These are phyloP conservation scores for Siniperca undulata DNA, from an alignment of 2,797 vertebrate genomes.

Conservation along the genomic window DNA sequence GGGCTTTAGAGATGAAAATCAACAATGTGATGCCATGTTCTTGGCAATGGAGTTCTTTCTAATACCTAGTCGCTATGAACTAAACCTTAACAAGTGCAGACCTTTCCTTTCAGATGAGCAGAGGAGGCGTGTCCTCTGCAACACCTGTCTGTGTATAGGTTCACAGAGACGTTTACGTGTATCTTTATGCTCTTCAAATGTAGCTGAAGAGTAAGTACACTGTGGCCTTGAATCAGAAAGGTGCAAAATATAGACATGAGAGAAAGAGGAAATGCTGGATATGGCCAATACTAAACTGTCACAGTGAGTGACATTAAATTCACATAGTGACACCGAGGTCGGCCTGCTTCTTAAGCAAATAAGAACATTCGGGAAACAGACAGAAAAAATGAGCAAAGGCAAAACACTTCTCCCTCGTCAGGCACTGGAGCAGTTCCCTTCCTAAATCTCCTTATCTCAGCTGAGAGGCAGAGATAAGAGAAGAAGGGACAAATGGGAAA, in stretches of 20 bases:
- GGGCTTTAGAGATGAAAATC: slow-evolving; percentile 7
- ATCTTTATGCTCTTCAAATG: too few relatives aligned
- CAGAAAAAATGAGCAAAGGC: slow-evolving; percentile 32
- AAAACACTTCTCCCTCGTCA: slow-evolving; percentile 33
- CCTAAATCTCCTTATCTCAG: slow-evolving; percentile 65
- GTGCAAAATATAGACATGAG: background rate
- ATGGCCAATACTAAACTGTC: slow-evolving; percentile 8
- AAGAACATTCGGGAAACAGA: slow-evolving; percentile 27
- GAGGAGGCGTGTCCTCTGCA: too few relatives aligned
- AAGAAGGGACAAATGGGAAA: slow-evolving; percentile 53
- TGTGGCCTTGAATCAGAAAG: slow-evolving; percentile 25
- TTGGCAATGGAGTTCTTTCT: background rate
- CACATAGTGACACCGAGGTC: slow-evolving; percentile 19
- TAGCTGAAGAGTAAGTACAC: background rate
- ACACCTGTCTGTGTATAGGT: too few relatives aligned
- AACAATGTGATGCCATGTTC: slow-evolving; percentile 7
- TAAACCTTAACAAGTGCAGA: slow-evolving; percentile 1
- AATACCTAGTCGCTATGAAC: background rate
- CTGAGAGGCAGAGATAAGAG: slow-evolving; percentile 48
- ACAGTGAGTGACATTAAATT: slow-evolving; percentile 37
- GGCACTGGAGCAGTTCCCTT: slow-evolving; percentile 42
- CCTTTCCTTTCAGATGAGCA: background rate
- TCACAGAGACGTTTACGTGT: too few relatives aligned
- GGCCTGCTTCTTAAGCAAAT: slow-evolving; percentile 37
- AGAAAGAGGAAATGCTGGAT: background rate